Evolutionary conservation across 2,888 invertebrate species (phyloP).

Genomic region (Pheosia gnoma): DNA sequence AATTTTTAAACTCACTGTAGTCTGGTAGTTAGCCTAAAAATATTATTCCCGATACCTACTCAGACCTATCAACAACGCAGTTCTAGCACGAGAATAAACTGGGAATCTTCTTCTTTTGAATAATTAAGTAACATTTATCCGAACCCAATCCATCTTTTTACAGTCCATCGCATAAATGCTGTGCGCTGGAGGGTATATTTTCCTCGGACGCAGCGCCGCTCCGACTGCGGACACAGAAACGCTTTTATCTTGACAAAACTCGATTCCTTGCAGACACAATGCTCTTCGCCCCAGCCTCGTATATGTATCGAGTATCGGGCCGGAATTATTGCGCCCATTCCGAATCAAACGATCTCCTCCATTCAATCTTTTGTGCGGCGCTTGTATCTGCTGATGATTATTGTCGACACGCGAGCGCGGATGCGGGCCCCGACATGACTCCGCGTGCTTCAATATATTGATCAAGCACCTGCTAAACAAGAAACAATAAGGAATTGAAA

Average conservation of each 20-base stretch:
- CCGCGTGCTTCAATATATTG: background rate
- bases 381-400: background rate
- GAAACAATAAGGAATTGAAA: background rate
- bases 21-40: too few relatives aligned
- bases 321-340: slow-evolving; percentile 15
- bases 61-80: too few relatives aligned
- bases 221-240: slow-evolving; percentile 55
- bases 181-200: slow-evolving; percentile 29
- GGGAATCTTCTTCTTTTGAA: background rate
- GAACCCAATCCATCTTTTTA: background rate
- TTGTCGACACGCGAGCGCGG: background rate
- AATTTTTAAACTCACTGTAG: too few relatives aligned
- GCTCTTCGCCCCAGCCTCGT: slow-evolving; percentile 1
- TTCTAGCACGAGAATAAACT: background rate
- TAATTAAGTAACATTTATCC: background rate
- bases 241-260: slow-evolving; percentile 59
- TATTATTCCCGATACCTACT: too few relatives aligned
- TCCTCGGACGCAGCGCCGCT: slow-evolving; percentile 16
- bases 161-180: slow-evolving; percentile 8
- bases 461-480: background rate
- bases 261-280: slow-evolving; percentile 25
- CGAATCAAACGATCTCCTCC: slow-evolving; percentile 10
- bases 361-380: slow-evolving; percentile 2
- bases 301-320: slow-evolving; percentile 15
- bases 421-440: background rate